Evolutionary conservation across 2,797 vertebrate species (phyloP).

Genomic region (Phrynocephalus forsythii): DNA sequence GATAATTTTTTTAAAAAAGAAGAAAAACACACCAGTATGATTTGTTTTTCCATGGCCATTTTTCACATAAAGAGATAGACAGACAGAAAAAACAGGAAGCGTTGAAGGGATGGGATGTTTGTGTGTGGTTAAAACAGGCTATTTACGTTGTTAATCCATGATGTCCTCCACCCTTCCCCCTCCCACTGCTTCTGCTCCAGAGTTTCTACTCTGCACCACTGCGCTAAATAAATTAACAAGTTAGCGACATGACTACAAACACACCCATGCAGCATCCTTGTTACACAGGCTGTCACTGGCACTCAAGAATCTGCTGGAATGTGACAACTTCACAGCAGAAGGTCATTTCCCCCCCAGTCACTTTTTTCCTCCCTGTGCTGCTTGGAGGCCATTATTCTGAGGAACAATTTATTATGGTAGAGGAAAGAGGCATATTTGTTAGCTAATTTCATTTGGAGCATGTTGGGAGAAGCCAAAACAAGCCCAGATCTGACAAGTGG

Average conservation of each 20-base stretch:
- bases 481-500: slow-evolving; percentile 65
- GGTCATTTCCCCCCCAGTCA: slow-evolving; percentile 63
- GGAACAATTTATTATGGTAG: slow-evolving; percentile 68
- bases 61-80: slow-evolving; percentile 71
- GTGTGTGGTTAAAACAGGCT: slow-evolving; percentile 20
- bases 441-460: slow-evolving; percentile 61
- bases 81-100: slow-evolving; percentile 62
- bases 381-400: slow-evolving; percentile 59
- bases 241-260: slow-evolving; percentile 60
- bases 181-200: slow-evolving; percentile 68
- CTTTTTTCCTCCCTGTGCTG: slow-evolving; percentile 45
- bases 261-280: slow-evolving; percentile 58
- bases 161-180: slow-evolving; percentile 48
- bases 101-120: slow-evolving; percentile 19
- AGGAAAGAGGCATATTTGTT: slow-evolving; percentile 64
- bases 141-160: slow-evolving; percentile 75
- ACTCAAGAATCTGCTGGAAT: slow-evolving; percentile 63
- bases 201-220: slow-evolving; percentile 68
- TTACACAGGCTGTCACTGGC: slow-evolving; percentile 67
- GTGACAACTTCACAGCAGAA: slow-evolving; percentile 61
- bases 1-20: slow-evolving; percentile 60
- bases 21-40: slow-evolving; percentile 63
- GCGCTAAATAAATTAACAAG: slow-evolving; percentile 76
- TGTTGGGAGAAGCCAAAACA: slow-evolving; percentile 61
- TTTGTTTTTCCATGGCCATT: slow-evolving; percentile 71